Evolutionary conservation across 2,888 invertebrate species (phyloP), one percentile per base, ranked within the genome.

Genomic region (Taenaris catops): DNA sequence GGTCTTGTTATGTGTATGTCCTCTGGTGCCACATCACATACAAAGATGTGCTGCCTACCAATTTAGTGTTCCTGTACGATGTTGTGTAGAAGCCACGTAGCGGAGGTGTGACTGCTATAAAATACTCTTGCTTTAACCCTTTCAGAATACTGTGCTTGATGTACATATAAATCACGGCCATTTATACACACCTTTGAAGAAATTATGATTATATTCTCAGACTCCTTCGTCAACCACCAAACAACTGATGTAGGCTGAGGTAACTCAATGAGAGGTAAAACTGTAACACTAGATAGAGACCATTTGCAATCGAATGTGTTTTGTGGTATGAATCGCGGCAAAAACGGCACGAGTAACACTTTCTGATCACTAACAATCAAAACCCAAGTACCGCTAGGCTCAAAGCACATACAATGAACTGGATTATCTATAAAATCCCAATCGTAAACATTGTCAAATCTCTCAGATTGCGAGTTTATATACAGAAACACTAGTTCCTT

Each of bases 361-460:
- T 83, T 84, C 44, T 76, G 76, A 61, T 87, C 88, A 71, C 90
- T 89, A 38, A 90, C 76, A 46, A 91, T 87, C 10, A 94, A 74
- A 11, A 94, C 78, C 94, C 94, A 94, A 21, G 92, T 91, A 34
- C 95, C 95, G 39, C 92, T 90, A 1, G 94, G 93, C 76, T 96
- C 95, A 72, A 96, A 96, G 67, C 95, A 94, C 66, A 95, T 84
- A 59, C 91, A 91, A 62, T 91, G 89, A 38, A 93, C 89, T 18
- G 76, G 81, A 66, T 84, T 83, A 45, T 84, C 81, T 11, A 73
- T 38, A 44, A 81, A 83, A 58, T 86, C 84, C 87, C 87, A 87
- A 46, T 83, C 79, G 47, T 74, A 79, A 48, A 64, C 72, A 44
- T 65, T 74, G 40, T 79, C 76, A 48, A 63, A 69, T 28, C 79